Conservation (phyloP, 2,797 vertebrate genomes). For the Mormyrops attenuatus region DNA sequence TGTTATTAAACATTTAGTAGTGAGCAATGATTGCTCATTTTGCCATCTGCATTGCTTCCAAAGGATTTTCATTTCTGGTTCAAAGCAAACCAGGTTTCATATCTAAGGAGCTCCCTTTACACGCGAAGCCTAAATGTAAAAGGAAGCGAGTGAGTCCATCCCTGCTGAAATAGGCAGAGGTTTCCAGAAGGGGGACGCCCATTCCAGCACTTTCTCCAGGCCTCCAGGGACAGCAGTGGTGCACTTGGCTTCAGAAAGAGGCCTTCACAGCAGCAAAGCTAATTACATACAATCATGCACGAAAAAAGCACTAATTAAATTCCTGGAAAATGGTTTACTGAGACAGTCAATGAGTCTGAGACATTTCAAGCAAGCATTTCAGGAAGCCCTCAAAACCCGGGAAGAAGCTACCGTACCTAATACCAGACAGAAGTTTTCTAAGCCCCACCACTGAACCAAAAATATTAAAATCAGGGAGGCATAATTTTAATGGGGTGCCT, state of each 20-base stretch:
- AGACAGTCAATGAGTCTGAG: not conserved
- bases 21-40: not conserved
- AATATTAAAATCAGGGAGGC: not conserved
- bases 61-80: conserved; percentile 10
- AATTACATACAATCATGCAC: conserved; percentile 14
- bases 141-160: conserved; percentile 15
- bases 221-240: not conserved
- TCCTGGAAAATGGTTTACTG: not conserved
- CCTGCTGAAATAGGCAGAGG: not conserved
- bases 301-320: conserved; percentile 7
- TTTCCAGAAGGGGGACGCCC: not conserved
- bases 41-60: not conserved
- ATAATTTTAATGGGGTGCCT: not conserved
- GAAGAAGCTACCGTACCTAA: not conserved
- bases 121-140: not conserved
- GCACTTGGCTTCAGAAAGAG: conserved; percentile 3
- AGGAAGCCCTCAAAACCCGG: not conserved
- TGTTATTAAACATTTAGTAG: not conserved
- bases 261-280: conserved; percentile 1
- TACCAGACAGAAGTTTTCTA: not conserved
- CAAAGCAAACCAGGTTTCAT: conserved; percentile 14
- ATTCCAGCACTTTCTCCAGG: not conserved
- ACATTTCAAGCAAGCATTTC: not conserved
- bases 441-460: not conserved
- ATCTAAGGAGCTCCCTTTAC: not conserved